Evolutionary conservation across 2,113 vertebrate genomes (phyloP).

Genomic region (Daphoenositta chrysoptera): DNA sequence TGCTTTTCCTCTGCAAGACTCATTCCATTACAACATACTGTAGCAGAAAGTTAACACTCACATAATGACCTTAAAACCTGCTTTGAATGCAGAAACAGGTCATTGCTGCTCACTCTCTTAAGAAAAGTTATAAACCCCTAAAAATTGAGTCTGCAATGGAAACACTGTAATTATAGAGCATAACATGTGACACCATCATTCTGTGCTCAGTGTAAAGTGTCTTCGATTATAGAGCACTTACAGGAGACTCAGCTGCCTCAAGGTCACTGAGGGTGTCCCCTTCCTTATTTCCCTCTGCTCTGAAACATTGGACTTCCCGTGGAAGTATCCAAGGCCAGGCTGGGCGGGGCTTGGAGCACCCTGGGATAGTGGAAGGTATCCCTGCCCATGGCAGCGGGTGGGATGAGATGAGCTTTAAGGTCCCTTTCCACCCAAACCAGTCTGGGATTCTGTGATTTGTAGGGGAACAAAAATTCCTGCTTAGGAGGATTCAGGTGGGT

Average conservation of each 20-base stretch:
- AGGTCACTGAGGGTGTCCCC: not conserved
- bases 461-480: not conserved
- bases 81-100: constrained; percentile 67
- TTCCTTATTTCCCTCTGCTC: not conserved
- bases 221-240: not conserved
- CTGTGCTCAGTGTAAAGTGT: not conserved
- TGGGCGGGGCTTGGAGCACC: accelerated
- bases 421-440: not conserved
- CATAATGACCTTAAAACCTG: constrained; percentile 66
- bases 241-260: not conserved
- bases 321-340: not conserved
- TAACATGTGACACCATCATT: not conserved
- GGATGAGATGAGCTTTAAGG: not conserved
- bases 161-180: constrained; percentile 41
- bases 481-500: not conserved
- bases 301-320: not conserved
- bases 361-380: not conserved
- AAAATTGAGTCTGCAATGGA: constrained; percentile 44
- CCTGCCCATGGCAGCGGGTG: not conserved
- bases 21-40: constrained; percentile 70
- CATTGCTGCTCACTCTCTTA: not conserved
- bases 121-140: constrained; percentile 14
- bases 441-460: not conserved
- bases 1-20: constrained; percentile 62
- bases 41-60: constrained; percentile 63